Base-by-base conservation (phyloP, 2,888 invertebrate species). In the Cryptocephalus primarius region DNA sequence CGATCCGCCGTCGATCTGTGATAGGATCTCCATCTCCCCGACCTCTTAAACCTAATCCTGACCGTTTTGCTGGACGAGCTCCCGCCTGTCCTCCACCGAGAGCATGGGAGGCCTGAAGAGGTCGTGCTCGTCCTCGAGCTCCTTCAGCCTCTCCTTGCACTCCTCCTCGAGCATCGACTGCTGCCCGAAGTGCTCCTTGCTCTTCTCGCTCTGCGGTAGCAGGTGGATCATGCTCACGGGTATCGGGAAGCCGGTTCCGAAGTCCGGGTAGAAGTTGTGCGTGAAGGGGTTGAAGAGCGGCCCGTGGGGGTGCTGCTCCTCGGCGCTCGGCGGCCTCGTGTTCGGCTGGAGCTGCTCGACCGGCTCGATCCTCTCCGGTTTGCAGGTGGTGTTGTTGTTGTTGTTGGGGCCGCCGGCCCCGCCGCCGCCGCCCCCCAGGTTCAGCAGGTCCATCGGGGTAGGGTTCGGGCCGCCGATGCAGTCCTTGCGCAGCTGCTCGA, bases 401-500 rank as follows among this genome's bases (percentile, higher is more conserved):
- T 44, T 46, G 12, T 44, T 46, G 33, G 69, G 73, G 56, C 50
- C 57, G 10, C 22, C 22, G n/a, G 1, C 31, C 1, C 40, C 40
- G 12, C 22, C 22, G 31, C 31, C 31, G 33, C 44, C 59, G 47
- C 61, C 49, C 12, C 55, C 49, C 51, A 60, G 60, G 50, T 48
- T 58, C 54, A 63, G 59, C 49, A 60, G 77, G 66, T 88, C 88
- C 45, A 82, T 72, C 32, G 56, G 41, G 8, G 80, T 75, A 8
- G 66, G 65, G n/a, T 68, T 69, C 3, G 85, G 85, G 1, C 85
- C 85, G 46, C 85, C 87, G 67, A 88, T 87, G 70, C 89, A 90
- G 70, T 90, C 90, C 72, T 88, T 90, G 60, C 90, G 76, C 50
- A 91, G 75, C 67, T 90, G 88, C 63, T 91, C 91, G 51, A 91